A percentile compares a stretch with the other conserved stretches of the same genome.
phyloP scores from a whole-genome alignment of 2,797 vertebrate species.

The Rhinoraja longicauda region DNA sequence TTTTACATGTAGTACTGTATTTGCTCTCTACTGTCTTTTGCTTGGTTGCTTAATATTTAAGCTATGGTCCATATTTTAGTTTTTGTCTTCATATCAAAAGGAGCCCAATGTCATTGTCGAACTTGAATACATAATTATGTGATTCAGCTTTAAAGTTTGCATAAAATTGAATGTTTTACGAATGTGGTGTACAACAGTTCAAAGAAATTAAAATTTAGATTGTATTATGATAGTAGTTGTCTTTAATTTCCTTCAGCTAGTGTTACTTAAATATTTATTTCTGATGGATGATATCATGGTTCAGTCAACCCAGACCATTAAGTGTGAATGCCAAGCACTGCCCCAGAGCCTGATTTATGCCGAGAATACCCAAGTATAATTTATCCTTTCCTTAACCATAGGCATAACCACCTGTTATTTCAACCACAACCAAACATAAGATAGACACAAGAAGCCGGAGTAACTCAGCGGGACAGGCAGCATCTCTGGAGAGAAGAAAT shows the following conservation, averaged over 20 bases:
- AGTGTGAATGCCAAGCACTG: not conserved
- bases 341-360: not conserved
- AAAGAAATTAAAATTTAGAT: constrained; percentile 59
- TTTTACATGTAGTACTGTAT: constrained; percentile 58
- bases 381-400: not conserved
- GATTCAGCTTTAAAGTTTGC: constrained; percentile 62
- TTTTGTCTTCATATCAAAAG: constrained; percentile 60
- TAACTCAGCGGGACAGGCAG: no score
- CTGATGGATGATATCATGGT: not conserved
- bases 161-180: constrained; percentile 65
- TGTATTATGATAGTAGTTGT: not conserved
- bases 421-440: no score
- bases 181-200: constrained; percentile 65
- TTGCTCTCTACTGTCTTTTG: constrained; percentile 60
- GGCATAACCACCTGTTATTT: not conserved
- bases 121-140: constrained; percentile 56
- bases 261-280: not conserved
- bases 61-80: constrained; percentile 63
- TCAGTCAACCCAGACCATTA: not conserved
- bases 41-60: constrained; percentile 77
- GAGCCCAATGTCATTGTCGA: constrained; percentile 61
- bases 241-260: not conserved
- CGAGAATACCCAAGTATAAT: not conserved
- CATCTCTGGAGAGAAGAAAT: no score
- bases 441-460: no score